Evolutionary conservation across 2,888 invertebrate genomes (phyloP).

Genomic region (Itoplectis maculator): DNA sequence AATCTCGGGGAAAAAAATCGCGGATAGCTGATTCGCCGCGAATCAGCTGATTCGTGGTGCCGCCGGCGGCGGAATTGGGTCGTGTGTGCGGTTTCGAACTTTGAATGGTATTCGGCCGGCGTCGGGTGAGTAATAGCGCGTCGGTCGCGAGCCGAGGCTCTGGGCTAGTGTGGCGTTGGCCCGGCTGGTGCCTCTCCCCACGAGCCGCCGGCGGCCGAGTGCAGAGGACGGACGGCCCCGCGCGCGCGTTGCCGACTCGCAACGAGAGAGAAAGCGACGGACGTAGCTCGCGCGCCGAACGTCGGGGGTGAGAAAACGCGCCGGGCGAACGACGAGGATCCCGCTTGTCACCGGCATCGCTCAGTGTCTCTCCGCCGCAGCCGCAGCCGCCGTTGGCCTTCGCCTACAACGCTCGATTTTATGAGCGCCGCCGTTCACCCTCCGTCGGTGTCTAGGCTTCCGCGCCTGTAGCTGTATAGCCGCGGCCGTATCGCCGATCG

Average conservation of each 20-base stretch:
- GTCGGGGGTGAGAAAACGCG: slow-evolving; percentile 48
- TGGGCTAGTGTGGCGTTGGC: slow-evolving; percentile 54
- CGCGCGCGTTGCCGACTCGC: too few species aligned
- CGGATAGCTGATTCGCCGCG: slow-evolving; percentile 58
- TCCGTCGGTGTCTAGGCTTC: slow-evolving; percentile 39
- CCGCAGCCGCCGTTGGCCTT: slow-evolving; percentile 73
- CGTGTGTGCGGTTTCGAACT: slow-evolving; percentile 81
- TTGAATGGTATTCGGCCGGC: slow-evolving; percentile 80
- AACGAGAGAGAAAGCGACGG: slow-evolving; percentile 67
- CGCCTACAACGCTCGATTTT: slow-evolving; percentile 79
- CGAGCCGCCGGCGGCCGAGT: slow-evolving; percentile 35
- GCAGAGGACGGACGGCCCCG: slow-evolving; percentile 53
- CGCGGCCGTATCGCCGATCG: slow-evolving; percentile 12
- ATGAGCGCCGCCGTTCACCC: slow-evolving; percentile 74
- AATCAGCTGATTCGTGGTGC: slow-evolving; percentile 77
- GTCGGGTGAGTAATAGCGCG: slow-evolving; percentile 81
- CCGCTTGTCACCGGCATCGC: slow-evolving; percentile 81
- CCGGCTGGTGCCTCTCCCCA: slow-evolving; percentile 45
- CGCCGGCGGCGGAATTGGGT: slow-evolving; percentile 77
- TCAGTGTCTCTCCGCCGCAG: slow-evolving; percentile 74
- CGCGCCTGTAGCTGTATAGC: neutral
- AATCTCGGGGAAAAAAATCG: slow-evolving; percentile 33
- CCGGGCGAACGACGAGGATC: slow-evolving; percentile 56
- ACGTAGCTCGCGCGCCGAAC: slow-evolving; percentile 31
- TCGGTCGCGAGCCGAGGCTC: slow-evolving; percentile 73